Conservation (phyloP, 2,113 vertebrate species). For the Erythrocercus mccallii region DNA sequence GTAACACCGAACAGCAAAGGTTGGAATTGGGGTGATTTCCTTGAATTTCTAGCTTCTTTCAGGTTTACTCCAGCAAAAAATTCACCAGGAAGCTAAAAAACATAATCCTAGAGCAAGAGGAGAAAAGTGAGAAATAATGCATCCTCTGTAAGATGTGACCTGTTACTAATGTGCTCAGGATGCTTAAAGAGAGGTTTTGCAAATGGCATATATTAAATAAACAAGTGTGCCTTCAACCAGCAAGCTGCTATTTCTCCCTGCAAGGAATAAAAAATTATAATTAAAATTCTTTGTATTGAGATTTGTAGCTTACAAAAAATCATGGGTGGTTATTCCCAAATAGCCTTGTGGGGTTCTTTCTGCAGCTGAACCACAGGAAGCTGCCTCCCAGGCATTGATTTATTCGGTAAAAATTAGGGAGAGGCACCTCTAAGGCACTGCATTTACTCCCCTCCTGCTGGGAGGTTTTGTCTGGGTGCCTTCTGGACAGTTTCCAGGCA, state of each 20-base stretch:
- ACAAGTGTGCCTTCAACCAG: neutral
- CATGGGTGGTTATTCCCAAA: neutral
- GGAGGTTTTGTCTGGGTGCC: neutral
- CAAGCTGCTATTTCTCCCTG: neutral
- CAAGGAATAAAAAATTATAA: conserved; percentile 1
- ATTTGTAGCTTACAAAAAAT: neutral
- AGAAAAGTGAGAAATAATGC: neutral
- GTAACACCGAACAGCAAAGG: neutral
- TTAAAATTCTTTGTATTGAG: neutral
- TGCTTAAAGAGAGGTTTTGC: neutral
- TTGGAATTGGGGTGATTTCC: neutral
- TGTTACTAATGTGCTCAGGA: neutral
- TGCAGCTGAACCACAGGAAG: neutral
- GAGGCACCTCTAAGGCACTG: neutral
- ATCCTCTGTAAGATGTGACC: neutral
- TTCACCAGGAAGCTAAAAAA: neutral
- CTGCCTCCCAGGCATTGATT: conserved; percentile 9
- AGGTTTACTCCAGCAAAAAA: neutral
- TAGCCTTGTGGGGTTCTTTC: neutral
- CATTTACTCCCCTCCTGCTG: neutral
- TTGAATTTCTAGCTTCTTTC: neutral
- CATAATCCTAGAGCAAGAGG: neutral
- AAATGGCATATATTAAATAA: neutral
- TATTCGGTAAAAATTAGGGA: neutral
- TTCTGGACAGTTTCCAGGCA: neutral